Evolutionary conservation across 2,888 invertebrate genomes (phyloP), one percentile per base, ranked within the genome.

Genomic region (Dryomyza anilis): DNA sequence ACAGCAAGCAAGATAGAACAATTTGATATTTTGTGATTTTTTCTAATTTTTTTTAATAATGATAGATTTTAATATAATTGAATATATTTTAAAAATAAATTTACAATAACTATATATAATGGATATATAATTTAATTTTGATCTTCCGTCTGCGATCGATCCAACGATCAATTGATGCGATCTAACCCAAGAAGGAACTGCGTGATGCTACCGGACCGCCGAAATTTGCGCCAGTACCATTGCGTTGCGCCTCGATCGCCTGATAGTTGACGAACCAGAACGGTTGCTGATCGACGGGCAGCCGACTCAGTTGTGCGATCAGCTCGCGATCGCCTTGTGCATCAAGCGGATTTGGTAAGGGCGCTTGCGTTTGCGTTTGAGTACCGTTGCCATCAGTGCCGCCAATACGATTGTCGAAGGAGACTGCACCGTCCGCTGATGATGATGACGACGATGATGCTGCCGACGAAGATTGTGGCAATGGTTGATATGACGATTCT

Each of bases 251-350:
- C 76, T 91, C 89, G 10, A 89, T 85, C 0, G 87, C 87, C 71
- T 88, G 85, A 80, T 89, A 88, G 77, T 92, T 92, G 59, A 91
- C 76, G 66, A 87, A 86, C 91, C 91, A 91, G 81, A 90, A 92
- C 0, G 92, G 92, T 68, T 88, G 87, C 50, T 89, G 84, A 69
- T 91, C 90, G 59, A 85, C 78, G 0, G 91, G 91, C 79, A 89
- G 85, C 39, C 86, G 85, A 74, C 86, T 88, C 29, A 91, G 83
- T n/a, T 88, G 82, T 46, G 90, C 85, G 0, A 91, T 83, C 3
- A 89, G 80, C 2, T 86, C 85, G 50, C 79, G 78, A 73, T 92
- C 89, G 1, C 90, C 90, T 36, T 85, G 84, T 0, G 91, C 91
- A 81, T 91, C 90, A 1, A 89, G 76, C 0, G 91, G 91, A 29